These are phyloP conservation scores for Oligia latruncula DNA, from an alignment of 2,888 invertebrate genomes.

Conservation along the genomic window DNA sequence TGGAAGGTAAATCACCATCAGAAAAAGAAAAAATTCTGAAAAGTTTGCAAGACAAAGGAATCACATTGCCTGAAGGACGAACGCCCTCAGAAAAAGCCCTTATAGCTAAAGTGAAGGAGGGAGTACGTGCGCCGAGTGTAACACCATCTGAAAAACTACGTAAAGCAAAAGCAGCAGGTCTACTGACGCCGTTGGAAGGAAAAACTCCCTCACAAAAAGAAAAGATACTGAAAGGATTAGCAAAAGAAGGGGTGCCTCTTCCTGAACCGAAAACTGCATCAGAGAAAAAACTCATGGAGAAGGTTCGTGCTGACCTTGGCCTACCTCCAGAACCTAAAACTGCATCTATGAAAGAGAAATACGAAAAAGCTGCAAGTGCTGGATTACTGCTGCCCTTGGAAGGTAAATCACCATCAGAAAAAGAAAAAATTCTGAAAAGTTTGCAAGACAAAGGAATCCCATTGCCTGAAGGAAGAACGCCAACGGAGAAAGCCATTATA, in stretches of 20 bases:
- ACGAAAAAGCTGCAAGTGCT: not conserved
- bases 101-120: not conserved
- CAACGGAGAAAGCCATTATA: not conserved
- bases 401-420: not conserved
- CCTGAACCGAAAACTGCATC: not conserved
- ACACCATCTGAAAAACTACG: not conserved
- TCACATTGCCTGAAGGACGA: constrained; percentile 10
- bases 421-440: not conserved
- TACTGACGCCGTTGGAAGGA: not conserved
- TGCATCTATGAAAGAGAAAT: not conserved
- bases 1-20: not conserved
- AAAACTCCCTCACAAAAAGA: constrained; percentile 23
- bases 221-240: constrained; percentile 63
- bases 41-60: not conserved
- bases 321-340: not conserved
- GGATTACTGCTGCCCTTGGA: constrained; percentile 1
- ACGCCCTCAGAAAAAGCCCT: not conserved
- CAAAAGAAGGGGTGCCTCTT: constrained; percentile 54
- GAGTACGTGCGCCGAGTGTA: accelerated
- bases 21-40: constrained; percentile 10
- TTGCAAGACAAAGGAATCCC: not conserved
- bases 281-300: not conserved
- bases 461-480: not conserved
- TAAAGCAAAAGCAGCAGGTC: not conserved
- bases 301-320: constrained; percentile 10